Base-by-base conservation (phyloP, 2,888 invertebrate species). In the Stegophylla sp. region DNA sequence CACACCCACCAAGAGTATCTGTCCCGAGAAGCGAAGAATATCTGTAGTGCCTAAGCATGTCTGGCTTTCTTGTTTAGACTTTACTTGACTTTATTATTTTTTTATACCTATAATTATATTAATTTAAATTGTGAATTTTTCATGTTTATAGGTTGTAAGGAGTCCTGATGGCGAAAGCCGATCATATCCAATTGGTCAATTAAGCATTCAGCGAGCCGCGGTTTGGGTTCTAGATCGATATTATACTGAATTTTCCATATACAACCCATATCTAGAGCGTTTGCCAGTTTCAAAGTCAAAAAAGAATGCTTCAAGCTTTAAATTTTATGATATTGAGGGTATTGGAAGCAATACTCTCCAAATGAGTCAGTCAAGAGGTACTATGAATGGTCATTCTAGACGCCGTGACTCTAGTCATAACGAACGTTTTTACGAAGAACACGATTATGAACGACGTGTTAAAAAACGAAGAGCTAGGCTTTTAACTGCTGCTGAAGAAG, bases 381-480 rank as follows among this genome's bases (percentile, higher is more conserved):
- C 91, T 85, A 85, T 92, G 83, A 91, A 92, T 26, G 93, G 94
- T 1, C 93, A 93, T 84, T 93, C 94, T 0, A 90, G 96, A 20
- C 90, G 96, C 43, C 91, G 97, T 84, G 94, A 95, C 84, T 94
- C 96, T 0, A 94, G 95, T 83, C 98, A 98, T 88, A 98, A 98
- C 88, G 98, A 98, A 88, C 90, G 96, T 51, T 97, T 98, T 88
- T 97, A 98, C 87, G 98, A 98, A 87, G 98, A 99, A 87, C 94
- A 97, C 85, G 98, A 99, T 87, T 96, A 97, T 85, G 97, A 97
- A 86, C 88, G 97, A 5, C 89, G 97, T 81, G 96, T 98, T 81
- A 91, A 94, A 85, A 98, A 98, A 87, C 89, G 98, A 0, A 90
- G 92, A 82, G 97, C 98, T 4, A 89, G 98, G 26, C 89, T 99